Percentiles rank a stretch among this genome's conserved stretches.
Evolutionary conservation across 1,140 invertebrate species (phyloP).

Genomic region (Gonioctena quinquepunctata): DNA sequence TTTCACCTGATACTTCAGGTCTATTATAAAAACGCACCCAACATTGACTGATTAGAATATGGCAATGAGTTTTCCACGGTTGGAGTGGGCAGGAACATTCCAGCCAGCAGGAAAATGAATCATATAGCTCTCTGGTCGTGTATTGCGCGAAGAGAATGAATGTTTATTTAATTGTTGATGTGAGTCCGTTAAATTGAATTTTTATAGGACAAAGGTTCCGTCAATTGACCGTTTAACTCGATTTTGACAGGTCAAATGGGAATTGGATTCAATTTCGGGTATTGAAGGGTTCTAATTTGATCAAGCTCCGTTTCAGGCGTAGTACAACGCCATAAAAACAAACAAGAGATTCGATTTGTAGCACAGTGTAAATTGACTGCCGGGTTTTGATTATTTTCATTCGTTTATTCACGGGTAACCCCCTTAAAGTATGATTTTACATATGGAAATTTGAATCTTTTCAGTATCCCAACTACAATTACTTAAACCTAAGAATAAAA

Average conservation of each 20-base stretch:
- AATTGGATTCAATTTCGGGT: background rate
- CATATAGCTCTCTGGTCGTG: background rate
- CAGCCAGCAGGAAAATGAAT: background rate
- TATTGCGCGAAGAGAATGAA: background rate
- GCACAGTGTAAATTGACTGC: too few relatives aligned
- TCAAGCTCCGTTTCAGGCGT: too few relatives aligned
- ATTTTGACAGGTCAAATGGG: background rate
- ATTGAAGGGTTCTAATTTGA: background rate
- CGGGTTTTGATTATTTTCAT: too few relatives aligned
- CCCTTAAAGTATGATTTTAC: too few relatives aligned
- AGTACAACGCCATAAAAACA: too few relatives aligned
- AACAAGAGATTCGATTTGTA: too few relatives aligned
- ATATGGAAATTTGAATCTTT: too few relatives aligned
- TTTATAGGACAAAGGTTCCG: background rate
- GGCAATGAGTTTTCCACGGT: background rate
- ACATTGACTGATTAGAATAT: background rate
- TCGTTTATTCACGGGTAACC: too few relatives aligned
- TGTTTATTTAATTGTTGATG: background rate
- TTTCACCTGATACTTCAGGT: background rate
- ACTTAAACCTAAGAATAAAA: too few relatives aligned
- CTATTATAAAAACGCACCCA: background rate
- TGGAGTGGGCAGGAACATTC: background rate
- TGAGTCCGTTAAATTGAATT: background rate
- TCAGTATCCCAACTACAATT: too few relatives aligned
- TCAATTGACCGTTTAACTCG: background rate